Base-by-base conservation (phyloP, 2,888 invertebrate species). In the Andrena hattorfiana region DNA sequence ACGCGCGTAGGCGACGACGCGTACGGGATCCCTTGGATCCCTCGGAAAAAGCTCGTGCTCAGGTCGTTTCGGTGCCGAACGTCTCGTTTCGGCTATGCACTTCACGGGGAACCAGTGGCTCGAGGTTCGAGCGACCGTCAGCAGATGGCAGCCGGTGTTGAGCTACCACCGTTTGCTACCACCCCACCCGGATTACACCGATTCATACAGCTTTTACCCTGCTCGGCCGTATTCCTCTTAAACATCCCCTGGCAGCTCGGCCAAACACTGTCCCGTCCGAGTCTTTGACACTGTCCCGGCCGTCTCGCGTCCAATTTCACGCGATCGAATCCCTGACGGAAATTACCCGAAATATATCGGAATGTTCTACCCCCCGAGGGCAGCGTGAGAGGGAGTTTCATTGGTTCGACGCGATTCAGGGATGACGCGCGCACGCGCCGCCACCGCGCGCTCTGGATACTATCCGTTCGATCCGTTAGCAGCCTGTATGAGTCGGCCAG, bases 41-140 rank as follows among this genome's bases (percentile, higher is more conserved):
- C 20, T 28, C 49, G 23, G 59, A 51, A 54, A 63, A 75, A 56
- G 74, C 78, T 64, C 62, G 62, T 67, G 82, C 62, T 49, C 63
- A 68, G 75, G 77, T 64, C 78, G 81, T 77, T 78, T 79, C 77
- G 56, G 76, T 35, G 77, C 78, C 90, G 91, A 92, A 91, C 91
- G 92, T 92, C 92, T 90, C 91, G 90, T 90, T 91, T 91, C 89
- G 90, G 92, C 87, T 91, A 89, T 92, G 93, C 92, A 91, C 92
- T 93, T 88, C 92, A 92, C 90, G 92, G 92, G 86, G 85, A 87
- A 90, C 89, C 86, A 82, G 89, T 86, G 88, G 86, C 89, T 85
- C 81, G 75, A 85, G 88, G 84, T 90, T 92, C 78, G 69, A 62
- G 32, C 72, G 82, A 79, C 72, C 75, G 68, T 85, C 91, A 91